phyloP scores from a whole-genome alignment of 2,888 invertebrate genomes.

The Aporophyla lueneburgensis region DNA sequence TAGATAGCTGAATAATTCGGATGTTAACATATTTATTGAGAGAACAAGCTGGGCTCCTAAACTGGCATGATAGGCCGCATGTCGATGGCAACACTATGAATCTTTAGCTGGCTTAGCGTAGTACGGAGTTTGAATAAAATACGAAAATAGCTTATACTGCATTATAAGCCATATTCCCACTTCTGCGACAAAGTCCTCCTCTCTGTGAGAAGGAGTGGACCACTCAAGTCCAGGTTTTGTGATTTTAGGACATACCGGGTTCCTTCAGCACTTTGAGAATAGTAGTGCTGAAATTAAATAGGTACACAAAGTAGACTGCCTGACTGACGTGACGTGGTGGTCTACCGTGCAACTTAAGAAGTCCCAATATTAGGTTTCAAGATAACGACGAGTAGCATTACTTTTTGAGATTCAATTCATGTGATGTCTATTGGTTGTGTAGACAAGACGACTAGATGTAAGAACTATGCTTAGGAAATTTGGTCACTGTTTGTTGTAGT shows the following conservation, averaged over 20 bases:
- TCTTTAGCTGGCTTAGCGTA: not conserved
- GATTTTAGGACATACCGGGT: no score
- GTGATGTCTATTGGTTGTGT: conserved; percentile 28
- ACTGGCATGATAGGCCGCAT: not conserved
- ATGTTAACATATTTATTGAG: no score
- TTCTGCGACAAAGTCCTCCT: no score
- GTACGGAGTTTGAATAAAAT: not conserved
- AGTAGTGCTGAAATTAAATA: no score
- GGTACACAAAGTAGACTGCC: no score
- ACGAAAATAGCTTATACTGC: not conserved
- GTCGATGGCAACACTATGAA: no score
- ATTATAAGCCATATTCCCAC: not conserved
- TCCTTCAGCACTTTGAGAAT: no score
- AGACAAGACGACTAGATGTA: conserved; percentile 8
- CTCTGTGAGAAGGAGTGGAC: no score
- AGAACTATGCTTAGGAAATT: conserved; percentile 43
- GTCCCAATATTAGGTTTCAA: conserved; percentile 2
- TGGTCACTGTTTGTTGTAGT: conserved; percentile 28
- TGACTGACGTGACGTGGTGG: not conserved
- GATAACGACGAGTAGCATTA: conserved; percentile 34
- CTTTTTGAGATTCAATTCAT: conserved; percentile 29
- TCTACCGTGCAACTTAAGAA: not conserved
- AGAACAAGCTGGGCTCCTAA: no score
- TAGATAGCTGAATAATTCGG: no score
- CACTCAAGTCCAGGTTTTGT: no score